A percentile compares a stretch with the other conserved stretches of the same genome.
Evolutionary conservation across 2,797 vertebrate species (phyloP).

Genomic region (Phyllotis vaccarum): DNA sequence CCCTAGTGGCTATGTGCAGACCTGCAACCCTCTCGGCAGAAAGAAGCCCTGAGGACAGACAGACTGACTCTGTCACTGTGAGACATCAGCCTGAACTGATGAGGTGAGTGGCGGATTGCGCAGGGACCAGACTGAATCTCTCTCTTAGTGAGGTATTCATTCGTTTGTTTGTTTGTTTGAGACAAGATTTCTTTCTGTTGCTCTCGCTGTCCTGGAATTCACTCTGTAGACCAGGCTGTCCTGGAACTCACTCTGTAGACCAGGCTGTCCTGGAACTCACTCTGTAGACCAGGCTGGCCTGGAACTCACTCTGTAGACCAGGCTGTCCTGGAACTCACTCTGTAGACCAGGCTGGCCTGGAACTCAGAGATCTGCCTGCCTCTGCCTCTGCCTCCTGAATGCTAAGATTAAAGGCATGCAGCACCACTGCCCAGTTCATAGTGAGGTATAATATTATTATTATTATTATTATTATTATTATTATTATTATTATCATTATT

Average conservation of each 20-base stretch:
- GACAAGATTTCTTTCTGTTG: background rate
- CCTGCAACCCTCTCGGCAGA: background rate
- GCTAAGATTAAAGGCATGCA: background rate
- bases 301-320: background rate
- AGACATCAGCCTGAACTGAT: background rate
- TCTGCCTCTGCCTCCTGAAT: background rate
- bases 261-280: background rate
- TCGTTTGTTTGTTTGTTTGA: background rate
- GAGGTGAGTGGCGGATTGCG: background rate
- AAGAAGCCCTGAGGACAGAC: background rate
- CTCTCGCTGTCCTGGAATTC: background rate
- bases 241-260: background rate
- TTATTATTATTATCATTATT: background rate
- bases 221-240: background rate
- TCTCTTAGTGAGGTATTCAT: background rate
- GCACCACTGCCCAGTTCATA: background rate
- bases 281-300: background rate
- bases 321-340: background rate
- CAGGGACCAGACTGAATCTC: background rate
- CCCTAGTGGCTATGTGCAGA: rapidly evolving
- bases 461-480: background rate
- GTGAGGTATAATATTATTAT: background rate
- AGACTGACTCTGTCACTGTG: background rate
- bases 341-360: background rate
- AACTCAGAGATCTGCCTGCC: background rate